Evolutionary conservation across 2,797 vertebrate genomes (phyloP).

Genomic region (Cossypha niveicapilla): DNA sequence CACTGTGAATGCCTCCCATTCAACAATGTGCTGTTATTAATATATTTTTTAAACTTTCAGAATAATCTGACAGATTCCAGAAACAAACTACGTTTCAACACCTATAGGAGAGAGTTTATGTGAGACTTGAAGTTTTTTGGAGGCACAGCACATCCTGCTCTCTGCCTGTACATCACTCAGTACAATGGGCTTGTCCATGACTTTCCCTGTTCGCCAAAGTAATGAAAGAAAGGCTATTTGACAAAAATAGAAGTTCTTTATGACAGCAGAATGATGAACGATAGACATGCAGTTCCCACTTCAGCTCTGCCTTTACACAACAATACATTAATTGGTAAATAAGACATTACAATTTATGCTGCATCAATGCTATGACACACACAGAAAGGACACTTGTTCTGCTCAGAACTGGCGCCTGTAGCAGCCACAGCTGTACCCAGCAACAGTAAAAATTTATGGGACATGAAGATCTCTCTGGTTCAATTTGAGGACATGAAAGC

Average conservation of each 20-base stretch:
- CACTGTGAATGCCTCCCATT: rapidly evolving
- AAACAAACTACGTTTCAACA: neutral
- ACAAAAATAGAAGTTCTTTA: conserved; percentile 1
- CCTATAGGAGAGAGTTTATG: neutral
- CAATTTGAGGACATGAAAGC: neutral
- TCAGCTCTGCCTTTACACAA: neutral
- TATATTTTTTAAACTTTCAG: neutral
- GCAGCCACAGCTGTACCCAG: neutral
- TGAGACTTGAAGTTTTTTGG: neutral
- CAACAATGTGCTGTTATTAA: neutral
- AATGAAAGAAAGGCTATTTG: conserved; percentile 6
- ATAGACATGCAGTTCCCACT: neutral
- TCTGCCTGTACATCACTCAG: neutral
- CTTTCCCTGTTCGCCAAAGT: neutral
- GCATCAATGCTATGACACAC: neutral
- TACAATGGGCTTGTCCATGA: neutral
- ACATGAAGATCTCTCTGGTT: neutral
- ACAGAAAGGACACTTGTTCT: neutral
- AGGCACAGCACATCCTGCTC: neutral
- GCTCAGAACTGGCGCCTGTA: neutral
- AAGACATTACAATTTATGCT: neutral
- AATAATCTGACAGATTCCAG: neutral
- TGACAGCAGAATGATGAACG: neutral
- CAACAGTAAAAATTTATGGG: neutral
- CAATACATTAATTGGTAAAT: neutral